phyloP scores from a whole-genome alignment of 1,140 invertebrate species.

The Helicorthomorpha holstii region DNA sequence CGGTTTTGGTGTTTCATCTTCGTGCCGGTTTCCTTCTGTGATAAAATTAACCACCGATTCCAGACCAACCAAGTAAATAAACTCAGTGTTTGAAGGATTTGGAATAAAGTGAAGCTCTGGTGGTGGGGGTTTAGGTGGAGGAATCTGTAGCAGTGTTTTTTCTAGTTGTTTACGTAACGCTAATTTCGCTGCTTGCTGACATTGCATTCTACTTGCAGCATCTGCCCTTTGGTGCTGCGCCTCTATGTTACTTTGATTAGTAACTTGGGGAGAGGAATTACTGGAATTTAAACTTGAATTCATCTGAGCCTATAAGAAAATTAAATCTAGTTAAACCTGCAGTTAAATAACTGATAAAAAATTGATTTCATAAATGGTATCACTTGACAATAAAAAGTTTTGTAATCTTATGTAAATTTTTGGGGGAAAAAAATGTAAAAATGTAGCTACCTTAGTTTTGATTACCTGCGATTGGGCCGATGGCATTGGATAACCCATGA shows the following conservation, averaged over 20 bases:
- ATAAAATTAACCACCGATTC: slow-evolving; percentile 94
- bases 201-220: slow-evolving; percentile 68
- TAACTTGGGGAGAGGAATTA: slow-evolving; percentile 10
- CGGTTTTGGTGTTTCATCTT: slow-evolving; percentile 39
- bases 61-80: slow-evolving; percentile 86
- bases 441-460: too few species aligned
- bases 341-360: too few species aligned
- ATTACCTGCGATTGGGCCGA: neutral
- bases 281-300: slow-evolving; percentile 9
- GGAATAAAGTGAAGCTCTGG: slow-evolving; percentile 99
- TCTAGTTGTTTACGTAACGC: slow-evolving; percentile 90
- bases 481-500: slow-evolving; percentile 21
- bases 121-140: slow-evolving; percentile 89
- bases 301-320: slow-evolving; percentile 9
- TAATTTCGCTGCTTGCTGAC: slow-evolving; percentile 87
- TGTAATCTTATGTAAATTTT: too few species aligned
- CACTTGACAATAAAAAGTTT: too few species aligned
- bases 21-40: slow-evolving; percentile 42
- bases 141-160: slow-evolving; percentile 89
- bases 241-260: slow-evolving; percentile 12
- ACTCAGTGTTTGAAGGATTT: slow-evolving; percentile 91
- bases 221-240: slow-evolving; percentile 27
- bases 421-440: too few species aligned
- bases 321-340: too few species aligned
- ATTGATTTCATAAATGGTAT: too few species aligned